Percentiles rank a stretch among this genome's conserved stretches.
phyloP scores from a whole-genome alignment of 2,113 vertebrate species.

The Leucopsar rothschildi region DNA sequence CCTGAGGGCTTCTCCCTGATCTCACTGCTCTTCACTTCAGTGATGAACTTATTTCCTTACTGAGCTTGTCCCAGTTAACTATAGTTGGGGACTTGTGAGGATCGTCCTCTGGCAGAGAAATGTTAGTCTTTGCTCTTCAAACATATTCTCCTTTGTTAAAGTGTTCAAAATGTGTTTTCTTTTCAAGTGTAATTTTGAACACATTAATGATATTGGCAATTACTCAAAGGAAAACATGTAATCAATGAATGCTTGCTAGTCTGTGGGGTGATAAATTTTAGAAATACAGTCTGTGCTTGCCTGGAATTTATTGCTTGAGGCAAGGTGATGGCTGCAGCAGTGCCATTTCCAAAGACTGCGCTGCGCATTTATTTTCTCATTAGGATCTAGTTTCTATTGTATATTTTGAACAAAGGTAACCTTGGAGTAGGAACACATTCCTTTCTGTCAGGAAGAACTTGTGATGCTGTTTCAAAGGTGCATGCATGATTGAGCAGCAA shows the following conservation, averaged over 20 bases:
- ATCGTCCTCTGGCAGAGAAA: not conserved
- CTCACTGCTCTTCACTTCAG: not conserved
- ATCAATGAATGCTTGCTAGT: conserved; percentile 55
- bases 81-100: not conserved
- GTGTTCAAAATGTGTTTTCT: not conserved
- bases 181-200: conserved; percentile 18
- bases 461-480: conserved; percentile 63
- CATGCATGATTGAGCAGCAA: conserved; percentile 68
- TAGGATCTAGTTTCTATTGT: conserved; percentile 69
- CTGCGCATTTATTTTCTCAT: conserved; percentile 70
- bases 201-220: conserved; percentile 52
- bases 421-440: conserved; percentile 58
- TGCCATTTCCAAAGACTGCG: conserved; percentile 28
- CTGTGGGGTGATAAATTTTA: conserved; percentile 25
- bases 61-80: not conserved
- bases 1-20: not conserved
- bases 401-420: conserved; percentile 68
- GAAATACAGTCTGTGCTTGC: conserved; percentile 19
- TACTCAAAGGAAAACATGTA: conserved; percentile 54
- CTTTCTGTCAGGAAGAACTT: conserved; percentile 67
- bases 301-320: conserved; percentile 60
- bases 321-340: conserved; percentile 51
- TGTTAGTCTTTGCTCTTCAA: not conserved
- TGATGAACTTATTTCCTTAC: not conserved
- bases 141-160: not conserved